Percentiles rank a stretch among this genome's conserved stretches.
These are phyloP conservation scores for Anniella stebbinsi DNA, from an alignment of 2,797 vertebrate species.

Conservation along the genomic window DNA sequence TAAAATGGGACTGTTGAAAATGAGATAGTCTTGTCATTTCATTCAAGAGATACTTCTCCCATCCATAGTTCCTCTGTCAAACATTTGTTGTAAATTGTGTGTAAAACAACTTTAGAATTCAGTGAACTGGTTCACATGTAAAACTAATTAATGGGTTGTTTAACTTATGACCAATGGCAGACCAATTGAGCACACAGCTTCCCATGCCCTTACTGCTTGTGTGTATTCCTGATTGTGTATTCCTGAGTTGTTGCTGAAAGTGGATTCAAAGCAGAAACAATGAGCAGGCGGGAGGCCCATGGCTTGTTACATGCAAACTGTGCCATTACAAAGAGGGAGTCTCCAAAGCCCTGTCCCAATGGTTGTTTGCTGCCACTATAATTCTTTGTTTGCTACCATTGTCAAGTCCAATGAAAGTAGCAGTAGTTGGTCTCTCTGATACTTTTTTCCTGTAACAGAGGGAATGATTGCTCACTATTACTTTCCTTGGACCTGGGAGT, in stretches of 20 bases:
- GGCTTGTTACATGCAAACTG: too few species aligned
- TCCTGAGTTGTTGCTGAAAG: too few species aligned
- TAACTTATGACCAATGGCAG: too few species aligned
- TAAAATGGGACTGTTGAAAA: not conserved
- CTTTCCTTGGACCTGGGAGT: not conserved
- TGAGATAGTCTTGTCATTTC: not conserved
- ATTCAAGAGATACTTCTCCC: not conserved
- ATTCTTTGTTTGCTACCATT: not conserved
- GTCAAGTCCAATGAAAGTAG: not conserved
- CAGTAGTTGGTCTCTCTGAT: not conserved
- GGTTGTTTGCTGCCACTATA: not conserved
- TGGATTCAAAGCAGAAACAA: too few species aligned
- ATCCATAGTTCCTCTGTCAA: not conserved
- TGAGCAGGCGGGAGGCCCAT: too few species aligned
- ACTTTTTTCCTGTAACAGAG: not conserved
- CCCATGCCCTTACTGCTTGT: too few species aligned
- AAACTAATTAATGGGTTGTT: too few species aligned
- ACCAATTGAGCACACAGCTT: too few species aligned
- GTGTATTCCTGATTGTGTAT: too few species aligned
- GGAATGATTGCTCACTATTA: conserved; percentile 2
- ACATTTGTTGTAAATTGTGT: not conserved
- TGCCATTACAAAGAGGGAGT: not conserved
- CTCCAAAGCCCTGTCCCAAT: not conserved
- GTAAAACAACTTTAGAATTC: not conserved
- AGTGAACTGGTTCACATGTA: too few species aligned